Evolutionary conservation across 1,140 invertebrate species (phyloP), one percentile per base, ranked within the genome.

Genomic region (Psilanteris sp.): DNA sequence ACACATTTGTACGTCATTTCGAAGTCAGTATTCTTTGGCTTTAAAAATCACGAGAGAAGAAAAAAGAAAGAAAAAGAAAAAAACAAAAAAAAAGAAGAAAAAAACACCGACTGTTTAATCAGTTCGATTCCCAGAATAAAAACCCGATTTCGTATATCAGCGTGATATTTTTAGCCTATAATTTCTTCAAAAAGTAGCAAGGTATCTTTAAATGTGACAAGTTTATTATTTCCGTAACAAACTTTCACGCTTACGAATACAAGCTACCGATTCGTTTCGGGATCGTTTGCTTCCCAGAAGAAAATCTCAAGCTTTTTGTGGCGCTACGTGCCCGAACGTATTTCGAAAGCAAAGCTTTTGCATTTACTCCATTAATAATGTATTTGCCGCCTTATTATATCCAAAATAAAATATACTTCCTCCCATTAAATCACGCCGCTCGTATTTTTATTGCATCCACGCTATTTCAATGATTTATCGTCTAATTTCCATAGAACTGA

Each of bases 181-280:
- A 74, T 74, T 74, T 61, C 34, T 16, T 66, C 13, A 67, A 66
- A 74, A 67, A 73, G 61, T 67, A 59, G 32, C 70, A 66, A 73
- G 52, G 59, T 66, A 57, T 73, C 68, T 73, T 73, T 73, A 73
- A 57, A 73, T 59, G 70, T 73, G 70, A 73, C 70, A 73, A 73
- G 59, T 73, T 73, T 73, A 73, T 66, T 73, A 73, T 73, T 73
- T 73, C 70, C 70, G 70, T 66, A 66, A 66, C 52, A 37, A 73
- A 73, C 70, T 73, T 73, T 73, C 70, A 73, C 59, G 70, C 61
- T 55, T 64, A 57, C 64, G 68, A 72, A 66, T 66, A 66, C 52
- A 52, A 50, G 61, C 61, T 66, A 66, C 70, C 59, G 52, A 73
- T 73, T 66, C 59, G 61, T 66, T 61, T 59, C 31, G 61, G 54